phyloP scores from a whole-genome alignment of 2,888 invertebrate genomes.

The Hypena proboscidalis region DNA sequence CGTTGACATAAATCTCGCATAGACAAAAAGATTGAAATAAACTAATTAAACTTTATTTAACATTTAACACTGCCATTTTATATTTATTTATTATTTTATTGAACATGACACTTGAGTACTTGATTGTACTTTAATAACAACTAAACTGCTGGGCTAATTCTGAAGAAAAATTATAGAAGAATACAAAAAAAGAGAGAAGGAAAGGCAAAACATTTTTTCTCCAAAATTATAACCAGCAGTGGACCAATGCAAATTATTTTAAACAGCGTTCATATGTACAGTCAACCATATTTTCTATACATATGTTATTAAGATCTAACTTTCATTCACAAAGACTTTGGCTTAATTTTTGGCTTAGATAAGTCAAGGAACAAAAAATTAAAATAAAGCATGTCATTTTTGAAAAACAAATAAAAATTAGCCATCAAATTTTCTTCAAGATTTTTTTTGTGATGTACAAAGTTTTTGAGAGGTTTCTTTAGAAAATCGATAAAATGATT shows the following conservation, averaged over 20 bases:
- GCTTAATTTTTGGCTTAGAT: conserved; percentile 78
- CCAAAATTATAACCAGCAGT: conserved; percentile 36
- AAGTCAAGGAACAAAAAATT: conserved; percentile 53
- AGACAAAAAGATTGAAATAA: conserved; percentile 26
- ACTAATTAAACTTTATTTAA: conserved; percentile 41
- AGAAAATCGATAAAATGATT: conserved; percentile 44
- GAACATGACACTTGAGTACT: conserved; percentile 63
- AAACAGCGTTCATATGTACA: conserved; percentile 39
- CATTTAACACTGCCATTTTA: conserved; percentile 37
- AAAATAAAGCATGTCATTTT: conserved; percentile 15
- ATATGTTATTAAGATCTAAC: conserved; percentile 40
- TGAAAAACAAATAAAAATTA: conserved; percentile 4
- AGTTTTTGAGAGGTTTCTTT: conserved; percentile 28
- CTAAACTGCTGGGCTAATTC: conserved; percentile 41
- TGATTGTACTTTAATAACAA: conserved; percentile 62
- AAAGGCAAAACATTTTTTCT: conserved; percentile 7
- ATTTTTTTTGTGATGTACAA: conserved; percentile 34
- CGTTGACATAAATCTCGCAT: conserved; percentile 32
- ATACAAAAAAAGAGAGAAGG: conserved; percentile 5
- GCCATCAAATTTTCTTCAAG: conserved; percentile 24
- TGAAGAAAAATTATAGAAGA: conserved; percentile 24
- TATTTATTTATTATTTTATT: conserved; percentile 40
- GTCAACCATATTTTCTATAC: conserved; percentile 41
- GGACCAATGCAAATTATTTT: conserved; percentile 38
- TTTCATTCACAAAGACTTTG: conserved; percentile 68